Percentiles rank a stretch among this genome's conserved stretches.
These are phyloP conservation scores for Pseudorectes ferrugineus DNA, from an alignment of 2,113 vertebrate species.

Conservation along the genomic window DNA sequence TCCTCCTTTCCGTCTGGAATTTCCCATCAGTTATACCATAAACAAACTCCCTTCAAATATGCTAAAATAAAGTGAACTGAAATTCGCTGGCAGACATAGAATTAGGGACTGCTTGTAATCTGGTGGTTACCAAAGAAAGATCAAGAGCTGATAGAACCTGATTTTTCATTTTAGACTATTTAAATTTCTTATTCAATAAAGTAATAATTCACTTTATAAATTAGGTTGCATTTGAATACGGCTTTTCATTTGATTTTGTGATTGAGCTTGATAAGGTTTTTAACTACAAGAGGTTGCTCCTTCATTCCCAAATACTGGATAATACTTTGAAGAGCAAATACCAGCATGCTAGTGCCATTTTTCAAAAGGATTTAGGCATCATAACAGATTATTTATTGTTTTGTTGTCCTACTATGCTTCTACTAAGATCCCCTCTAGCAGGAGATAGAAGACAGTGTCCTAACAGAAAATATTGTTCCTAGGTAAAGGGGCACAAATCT, in stretches of 20 bases:
- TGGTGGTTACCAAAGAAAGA: background rate
- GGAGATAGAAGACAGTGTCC: background rate
- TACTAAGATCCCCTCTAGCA: background rate
- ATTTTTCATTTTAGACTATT: conserved; percentile 9
- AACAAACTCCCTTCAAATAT: conserved; percentile 13
- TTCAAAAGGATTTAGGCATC: background rate
- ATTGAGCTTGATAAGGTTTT: background rate
- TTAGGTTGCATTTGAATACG: background rate
- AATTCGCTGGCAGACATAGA: background rate
- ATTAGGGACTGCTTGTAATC: background rate
- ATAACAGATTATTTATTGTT: background rate
- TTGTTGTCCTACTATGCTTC: background rate
- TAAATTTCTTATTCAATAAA: background rate
- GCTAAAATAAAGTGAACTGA: background rate
- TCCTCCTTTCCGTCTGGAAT: conserved; percentile 48
- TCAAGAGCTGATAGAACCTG: background rate
- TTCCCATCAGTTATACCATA: conserved; percentile 15
- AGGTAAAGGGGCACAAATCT: background rate
- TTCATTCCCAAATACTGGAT: conserved; percentile 2
- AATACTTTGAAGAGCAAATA: conserved; percentile 5
- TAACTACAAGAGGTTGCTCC: background rate
- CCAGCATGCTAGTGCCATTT: background rate
- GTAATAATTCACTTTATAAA: background rate
- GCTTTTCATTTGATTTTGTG: background rate
- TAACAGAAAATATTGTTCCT: background rate